Conservation (phyloP, 2,888 invertebrate genomes). For the Melanostoma scalare region DNA sequence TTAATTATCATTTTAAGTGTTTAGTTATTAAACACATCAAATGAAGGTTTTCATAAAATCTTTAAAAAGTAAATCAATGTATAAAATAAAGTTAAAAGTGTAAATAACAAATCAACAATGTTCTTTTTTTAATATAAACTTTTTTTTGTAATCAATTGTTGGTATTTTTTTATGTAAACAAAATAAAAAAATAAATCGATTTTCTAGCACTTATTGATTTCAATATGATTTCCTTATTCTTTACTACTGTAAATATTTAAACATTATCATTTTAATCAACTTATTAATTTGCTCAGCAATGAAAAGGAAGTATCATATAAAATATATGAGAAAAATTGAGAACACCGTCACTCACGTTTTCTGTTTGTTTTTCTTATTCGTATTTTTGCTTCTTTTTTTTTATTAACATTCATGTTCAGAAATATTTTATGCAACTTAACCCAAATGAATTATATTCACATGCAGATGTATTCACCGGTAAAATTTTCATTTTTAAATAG, state of each 20-base stretch:
- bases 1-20: constrained; percentile 19
- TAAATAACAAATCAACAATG: constrained; percentile 59
- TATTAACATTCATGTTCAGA: neutral
- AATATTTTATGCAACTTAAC: neutral
- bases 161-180: constrained; percentile 35
- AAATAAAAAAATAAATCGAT: constrained; percentile 24
- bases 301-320: constrained; percentile 19
- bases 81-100: constrained; percentile 40
- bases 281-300: constrained; percentile 44
- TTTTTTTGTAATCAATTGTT: constrained; percentile 47
- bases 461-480: neutral
- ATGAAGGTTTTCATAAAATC: constrained; percentile 70
- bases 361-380: constrained; percentile 25
- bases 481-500: constrained; percentile 11
- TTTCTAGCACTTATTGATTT: neutral
- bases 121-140: constrained; percentile 22
- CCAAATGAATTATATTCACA: constrained; percentile 17
- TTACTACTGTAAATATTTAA: constrained; percentile 50
- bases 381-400: neutral
- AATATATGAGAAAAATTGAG: constrained; percentile 14
- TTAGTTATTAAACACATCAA: constrained; percentile 35
- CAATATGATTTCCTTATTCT: constrained; percentile 57
- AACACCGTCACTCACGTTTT: constrained; percentile 5
- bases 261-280: constrained; percentile 19
- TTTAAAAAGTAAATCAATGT: constrained; percentile 43